phyloP scores from a whole-genome alignment of 2,113 vertebrate species.

The Brachypodius melanocephalos region DNA sequence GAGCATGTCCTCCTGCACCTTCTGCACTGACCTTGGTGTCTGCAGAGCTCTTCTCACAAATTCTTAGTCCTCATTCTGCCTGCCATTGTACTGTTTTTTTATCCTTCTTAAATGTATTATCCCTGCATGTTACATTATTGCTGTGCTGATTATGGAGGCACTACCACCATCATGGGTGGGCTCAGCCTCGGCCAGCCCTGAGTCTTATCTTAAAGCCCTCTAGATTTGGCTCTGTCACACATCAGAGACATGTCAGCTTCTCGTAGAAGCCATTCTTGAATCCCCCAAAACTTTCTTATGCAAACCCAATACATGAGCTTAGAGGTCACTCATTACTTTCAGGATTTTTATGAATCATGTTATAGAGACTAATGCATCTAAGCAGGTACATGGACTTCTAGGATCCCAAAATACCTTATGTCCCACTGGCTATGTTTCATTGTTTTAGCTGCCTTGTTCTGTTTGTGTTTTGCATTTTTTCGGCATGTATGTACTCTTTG shows the following conservation, averaged over 20 bases:
- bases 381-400: not conserved
- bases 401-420: not conserved
- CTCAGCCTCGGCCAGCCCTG: fast-evolving
- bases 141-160: not conserved
- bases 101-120: not conserved
- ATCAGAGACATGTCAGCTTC: not conserved
- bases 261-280: not conserved
- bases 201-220: not conserved
- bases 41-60: not conserved
- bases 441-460: not conserved
- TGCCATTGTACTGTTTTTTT: not conserved
- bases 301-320: not conserved
- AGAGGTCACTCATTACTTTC: not conserved
- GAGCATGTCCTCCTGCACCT: not conserved
- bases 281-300: not conserved
- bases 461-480: not conserved
- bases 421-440: not conserved
- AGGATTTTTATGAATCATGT: not conserved
- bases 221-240: not conserved
- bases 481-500: not conserved
- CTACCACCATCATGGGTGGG: not conserved
- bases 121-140: not conserved
- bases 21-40: not conserved
- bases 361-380: not conserved
- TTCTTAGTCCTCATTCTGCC: not conserved